phyloP scores from a whole-genome alignment of 2,888 invertebrate species.

The Diaperis boleti region DNA sequence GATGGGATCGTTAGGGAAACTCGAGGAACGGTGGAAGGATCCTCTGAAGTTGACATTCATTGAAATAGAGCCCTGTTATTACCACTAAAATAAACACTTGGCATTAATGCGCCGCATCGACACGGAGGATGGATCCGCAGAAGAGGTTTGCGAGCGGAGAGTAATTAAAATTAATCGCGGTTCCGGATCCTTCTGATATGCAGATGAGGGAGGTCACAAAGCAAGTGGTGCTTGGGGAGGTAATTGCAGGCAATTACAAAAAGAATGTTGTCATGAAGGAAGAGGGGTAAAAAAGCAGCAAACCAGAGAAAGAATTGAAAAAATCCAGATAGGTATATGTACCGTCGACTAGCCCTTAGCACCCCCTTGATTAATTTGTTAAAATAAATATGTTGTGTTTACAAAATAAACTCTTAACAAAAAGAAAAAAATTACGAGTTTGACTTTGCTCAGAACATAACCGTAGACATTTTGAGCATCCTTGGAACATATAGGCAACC shows the following conservation, averaged over 20 bases:
- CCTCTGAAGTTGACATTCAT: constrained; percentile 65
- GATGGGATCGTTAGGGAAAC: constrained; percentile 54
- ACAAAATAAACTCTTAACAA: no score
- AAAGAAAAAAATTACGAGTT: no score
- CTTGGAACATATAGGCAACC: no score
- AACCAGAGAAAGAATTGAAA: no score
- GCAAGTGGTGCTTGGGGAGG: constrained; percentile 15
- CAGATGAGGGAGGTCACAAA: constrained; percentile 24
- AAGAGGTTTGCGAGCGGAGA: constrained; percentile 32
- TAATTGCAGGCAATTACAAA: constrained; percentile 24
- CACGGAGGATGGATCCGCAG: constrained; percentile 29
- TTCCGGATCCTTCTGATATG: constrained; percentile 25
- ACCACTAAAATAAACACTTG: constrained; percentile 61
- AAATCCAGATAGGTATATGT: no score
- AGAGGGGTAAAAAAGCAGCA: no score
- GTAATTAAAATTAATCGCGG: constrained; percentile 25
- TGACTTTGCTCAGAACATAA: no score
- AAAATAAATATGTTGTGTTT: no score
- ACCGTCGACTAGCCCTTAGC: no score
- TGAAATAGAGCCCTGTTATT: constrained; percentile 64
- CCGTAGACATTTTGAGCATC: no score
- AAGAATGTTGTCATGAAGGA: no score
- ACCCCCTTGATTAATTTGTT: no score
- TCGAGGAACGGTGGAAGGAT: constrained; percentile 56
- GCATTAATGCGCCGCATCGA: constrained; percentile 51